Percentiles rank a stretch among this genome's conserved stretches.
Conservation (phyloP, 2,888 invertebrate genomes). For the Linnaemya vulpina region DNA sequence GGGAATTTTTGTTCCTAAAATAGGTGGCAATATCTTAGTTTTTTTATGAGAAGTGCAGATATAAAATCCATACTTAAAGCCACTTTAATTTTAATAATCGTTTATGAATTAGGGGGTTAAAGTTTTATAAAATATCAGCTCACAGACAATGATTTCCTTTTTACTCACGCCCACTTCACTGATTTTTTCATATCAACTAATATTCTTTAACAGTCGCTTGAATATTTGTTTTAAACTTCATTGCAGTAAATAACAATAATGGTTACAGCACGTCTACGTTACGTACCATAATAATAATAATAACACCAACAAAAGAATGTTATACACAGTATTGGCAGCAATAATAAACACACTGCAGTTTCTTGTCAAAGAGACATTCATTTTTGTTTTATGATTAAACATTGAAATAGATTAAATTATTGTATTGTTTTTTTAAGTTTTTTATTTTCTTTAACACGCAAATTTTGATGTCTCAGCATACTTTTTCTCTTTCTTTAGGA, state of each 20-base stretch:
- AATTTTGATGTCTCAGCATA: slow-evolving; percentile 18
- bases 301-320: background rate
- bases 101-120: too few species aligned
- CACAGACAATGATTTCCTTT: background rate
- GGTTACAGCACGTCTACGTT: slow-evolving; percentile 1
- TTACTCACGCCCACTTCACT: background rate
- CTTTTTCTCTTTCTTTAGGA: background rate
- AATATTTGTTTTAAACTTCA: background rate
- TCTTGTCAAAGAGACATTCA: slow-evolving; percentile 45
- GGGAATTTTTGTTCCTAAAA: too few species aligned
- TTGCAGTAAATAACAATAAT: slow-evolving; percentile 50
- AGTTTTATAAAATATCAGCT: too few species aligned
- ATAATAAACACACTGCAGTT: slow-evolving; percentile 45
- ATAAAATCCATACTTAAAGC: too few species aligned
- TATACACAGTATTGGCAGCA: slow-evolving; percentile 18
- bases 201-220: background rate
- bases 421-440: slow-evolving; percentile 12
- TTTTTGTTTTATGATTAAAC: slow-evolving; percentile 17
- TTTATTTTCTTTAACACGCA: slow-evolving; percentile 58
- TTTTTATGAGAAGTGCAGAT: too few species aligned
- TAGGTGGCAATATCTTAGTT: too few species aligned
- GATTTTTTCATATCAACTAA: background rate
- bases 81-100: too few species aligned
- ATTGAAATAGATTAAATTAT: slow-evolving; percentile 27
- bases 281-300: slow-evolving; percentile 22